Evolutionary conservation across 2,888 invertebrate genomes (phyloP).

Genomic region (Synergus laeviventris): DNA sequence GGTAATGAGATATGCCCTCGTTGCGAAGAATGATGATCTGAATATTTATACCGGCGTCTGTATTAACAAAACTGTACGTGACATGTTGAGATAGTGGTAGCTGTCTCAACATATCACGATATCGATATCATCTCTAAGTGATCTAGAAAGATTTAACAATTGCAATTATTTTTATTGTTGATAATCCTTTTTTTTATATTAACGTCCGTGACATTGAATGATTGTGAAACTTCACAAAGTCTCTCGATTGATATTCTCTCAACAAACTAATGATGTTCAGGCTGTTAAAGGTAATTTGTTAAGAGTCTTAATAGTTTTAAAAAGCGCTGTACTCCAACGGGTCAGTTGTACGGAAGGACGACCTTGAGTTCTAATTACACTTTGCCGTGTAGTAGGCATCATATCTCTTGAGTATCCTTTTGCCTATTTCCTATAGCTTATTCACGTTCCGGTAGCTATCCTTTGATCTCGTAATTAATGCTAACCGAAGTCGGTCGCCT

Average conservation of each 20-base stretch:
- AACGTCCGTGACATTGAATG: no score
- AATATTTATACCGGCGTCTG: constrained; percentile 36
- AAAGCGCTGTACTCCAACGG: neutral
- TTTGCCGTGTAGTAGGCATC: constrained; percentile 38
- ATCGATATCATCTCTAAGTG: no score
- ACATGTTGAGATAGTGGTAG: constrained; percentile 18
- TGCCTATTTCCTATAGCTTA: constrained; percentile 44
- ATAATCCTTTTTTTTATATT: no score
- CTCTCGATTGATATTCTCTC: neutral
- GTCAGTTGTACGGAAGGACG: constrained; percentile 41
- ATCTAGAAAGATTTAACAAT: no score
- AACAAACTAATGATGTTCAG: neutral
- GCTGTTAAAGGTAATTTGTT: neutral
- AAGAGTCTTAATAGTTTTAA: neutral
- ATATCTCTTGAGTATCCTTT: constrained; percentile 28
- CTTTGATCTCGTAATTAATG: constrained; percentile 59
- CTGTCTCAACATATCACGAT: no score
- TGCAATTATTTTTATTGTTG: no score
- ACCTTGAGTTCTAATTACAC: constrained; percentile 42
- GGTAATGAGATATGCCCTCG: constrained; percentile 23
- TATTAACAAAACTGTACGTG: constrained; percentile 27
- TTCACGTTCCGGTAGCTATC: constrained; percentile 40
- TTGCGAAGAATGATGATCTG: constrained; percentile 1
- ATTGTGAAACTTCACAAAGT: neutral
- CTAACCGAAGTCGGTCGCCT: constrained; percentile 35